Evolutionary conservation across 2,888 invertebrate species (phyloP), one percentile per base, ranked within the genome.

Genomic region (Bursaphelenchus okinawaensis): DNA sequence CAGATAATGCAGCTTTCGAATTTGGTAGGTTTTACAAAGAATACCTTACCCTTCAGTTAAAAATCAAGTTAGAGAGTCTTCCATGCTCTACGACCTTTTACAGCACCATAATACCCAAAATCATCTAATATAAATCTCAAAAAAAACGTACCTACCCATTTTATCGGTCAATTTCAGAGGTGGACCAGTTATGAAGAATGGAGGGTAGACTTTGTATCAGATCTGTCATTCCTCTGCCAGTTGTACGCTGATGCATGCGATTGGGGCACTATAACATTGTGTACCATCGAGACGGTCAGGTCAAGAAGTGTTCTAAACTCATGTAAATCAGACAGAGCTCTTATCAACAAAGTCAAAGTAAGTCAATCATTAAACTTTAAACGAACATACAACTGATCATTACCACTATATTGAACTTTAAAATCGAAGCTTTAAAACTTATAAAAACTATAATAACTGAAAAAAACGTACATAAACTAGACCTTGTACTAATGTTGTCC

Each of bases 241-340:
- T 55, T 76, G 51, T 79, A 67, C 67, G 71, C 73, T n/a, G 79
- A 79, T 60, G 75, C 77, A 26, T 76, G 77, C 51, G 79, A 79
- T 68, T 58, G 72, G 62, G 73, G 76, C 1, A 76, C 79, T 7
- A 70, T 79, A 28, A 73, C 77, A 23, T 60, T 80, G n/a, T 74
- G 78, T 58, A 73, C 75, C 28, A 77, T 79, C 63, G 79, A 79
- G 68, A 74, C 78, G 8, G 78, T 76, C 9, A 67, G 79, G 31
- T 74, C 79, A 7, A 58, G 76, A 12, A 24, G 28, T 23, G 55
- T 51, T 9, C 22, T 57, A 16, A 40, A 40, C n/a, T 40, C 40
- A 12, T 19, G n/a, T 6, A 54, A 27, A 54, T 26, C 24, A 19
- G 27, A 54, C 24, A 54, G 19, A 4, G 54, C 24, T n/a, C 19